Percentiles rank a stretch among this genome's conserved stretches.
Evolutionary conservation across 2,888 invertebrate species (phyloP).

Genomic region (Choreutis nemorana): DNA sequence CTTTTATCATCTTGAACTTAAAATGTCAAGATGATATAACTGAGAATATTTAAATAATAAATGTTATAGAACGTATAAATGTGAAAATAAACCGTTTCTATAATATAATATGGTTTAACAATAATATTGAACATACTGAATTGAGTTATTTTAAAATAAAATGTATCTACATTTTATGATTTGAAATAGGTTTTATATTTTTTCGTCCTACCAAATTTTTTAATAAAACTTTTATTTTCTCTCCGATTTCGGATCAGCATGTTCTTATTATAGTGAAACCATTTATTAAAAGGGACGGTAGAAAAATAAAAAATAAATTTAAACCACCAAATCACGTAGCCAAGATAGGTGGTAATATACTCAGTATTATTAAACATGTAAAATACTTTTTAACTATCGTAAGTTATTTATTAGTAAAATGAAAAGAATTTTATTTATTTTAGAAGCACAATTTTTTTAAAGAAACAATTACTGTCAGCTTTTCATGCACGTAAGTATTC

Average conservation of each 20-base stretch:
- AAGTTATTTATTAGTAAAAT: conserved; percentile 3
- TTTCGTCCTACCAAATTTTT: too few relatives aligned
- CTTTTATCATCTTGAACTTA: conserved; percentile 38
- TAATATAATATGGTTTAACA: too few relatives aligned
- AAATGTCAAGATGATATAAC: conserved; percentile 21
- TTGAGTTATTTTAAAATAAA: too few relatives aligned
- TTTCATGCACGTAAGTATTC: too few relatives aligned
- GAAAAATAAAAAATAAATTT: conserved; percentile 7
- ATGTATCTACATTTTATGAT: background rate
- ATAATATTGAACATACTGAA: too few relatives aligned
- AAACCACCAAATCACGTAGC: conserved; percentile 3
- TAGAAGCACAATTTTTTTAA: too few relatives aligned
- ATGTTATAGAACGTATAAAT: background rate
- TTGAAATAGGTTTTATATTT: too few relatives aligned
- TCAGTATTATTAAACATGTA: conserved; percentile 42
- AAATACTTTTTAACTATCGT: conserved; percentile 23
- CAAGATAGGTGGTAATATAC: conserved; percentile 26
- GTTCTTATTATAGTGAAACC: too few relatives aligned
- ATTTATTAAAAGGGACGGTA: conserved; percentile 5
- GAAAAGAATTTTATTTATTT: too few relatives aligned
- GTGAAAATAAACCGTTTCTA: background rate
- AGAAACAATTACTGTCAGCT: too few relatives aligned
- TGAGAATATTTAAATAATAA: conserved; percentile 26
- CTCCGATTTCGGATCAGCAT: too few relatives aligned
- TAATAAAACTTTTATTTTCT: too few relatives aligned